phyloP scores from a whole-genome alignment of 2,888 invertebrate species.

The Rotaria magnacalcarata region DNA sequence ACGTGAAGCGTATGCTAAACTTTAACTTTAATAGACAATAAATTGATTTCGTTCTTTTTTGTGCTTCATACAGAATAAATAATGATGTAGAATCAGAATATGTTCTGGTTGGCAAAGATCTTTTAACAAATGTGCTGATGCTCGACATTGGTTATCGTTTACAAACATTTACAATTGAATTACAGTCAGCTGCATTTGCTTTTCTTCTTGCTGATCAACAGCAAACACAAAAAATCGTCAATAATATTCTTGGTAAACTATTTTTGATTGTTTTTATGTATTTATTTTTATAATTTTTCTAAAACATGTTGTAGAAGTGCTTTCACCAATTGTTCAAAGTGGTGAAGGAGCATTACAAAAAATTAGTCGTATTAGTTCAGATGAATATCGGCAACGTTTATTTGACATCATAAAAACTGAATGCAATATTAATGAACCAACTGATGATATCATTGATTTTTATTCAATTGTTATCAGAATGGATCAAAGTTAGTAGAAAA shows the following conservation, averaged over 20 bases:
- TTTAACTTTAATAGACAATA: too few relatives aligned
- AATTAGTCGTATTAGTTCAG: conserved; percentile 31
- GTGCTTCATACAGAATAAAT: background rate
- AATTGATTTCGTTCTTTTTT: too few relatives aligned
- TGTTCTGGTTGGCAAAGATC: conserved; percentile 14
- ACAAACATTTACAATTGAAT: conserved; percentile 24
- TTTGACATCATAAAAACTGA: conserved; percentile 23
- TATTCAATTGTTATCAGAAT: conserved; percentile 27
- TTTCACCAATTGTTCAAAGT: background rate
- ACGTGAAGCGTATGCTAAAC: background rate
- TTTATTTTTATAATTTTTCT: background rate
- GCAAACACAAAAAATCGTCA: background rate
- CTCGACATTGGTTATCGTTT: conserved; percentile 9
- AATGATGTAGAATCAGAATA: background rate
- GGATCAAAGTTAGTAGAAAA: background rate
- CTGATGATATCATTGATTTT: conserved; percentile 32
- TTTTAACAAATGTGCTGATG: conserved; percentile 1
- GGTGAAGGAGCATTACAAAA: conserved; percentile 35
- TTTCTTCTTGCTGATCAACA: conserved; percentile 17
- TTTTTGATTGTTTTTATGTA: too few relatives aligned
- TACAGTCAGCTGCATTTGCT: conserved; percentile 25
- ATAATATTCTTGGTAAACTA: background rate
- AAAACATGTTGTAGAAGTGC: background rate
- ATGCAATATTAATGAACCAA: conserved; percentile 7
- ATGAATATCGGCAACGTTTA: background rate